Evolutionary conservation across 2,113 vertebrate genomes (phyloP).

Genomic region (Anarrhichthys ocellatus): DNA sequence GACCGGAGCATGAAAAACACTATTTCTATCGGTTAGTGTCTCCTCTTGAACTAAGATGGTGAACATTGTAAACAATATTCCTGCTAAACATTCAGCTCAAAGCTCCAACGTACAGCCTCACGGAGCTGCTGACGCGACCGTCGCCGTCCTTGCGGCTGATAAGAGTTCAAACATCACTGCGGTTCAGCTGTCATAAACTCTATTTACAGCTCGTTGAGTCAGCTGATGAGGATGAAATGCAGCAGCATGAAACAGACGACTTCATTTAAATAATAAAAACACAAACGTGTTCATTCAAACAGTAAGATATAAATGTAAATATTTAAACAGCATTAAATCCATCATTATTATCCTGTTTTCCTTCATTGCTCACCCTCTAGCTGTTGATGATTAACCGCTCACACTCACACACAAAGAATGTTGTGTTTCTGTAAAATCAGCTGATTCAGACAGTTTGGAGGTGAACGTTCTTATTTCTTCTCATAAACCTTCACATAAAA

Average conservation of each 20-base stretch:
- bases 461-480: background rate
- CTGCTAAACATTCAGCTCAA: no score
- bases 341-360: background rate
- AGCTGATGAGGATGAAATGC: no score
- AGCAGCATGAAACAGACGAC: background rate
- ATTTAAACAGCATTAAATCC: background rate
- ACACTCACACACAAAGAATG: constrained; percentile 8
- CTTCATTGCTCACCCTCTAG: background rate
- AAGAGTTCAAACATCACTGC: background rate
- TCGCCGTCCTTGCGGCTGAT: background rate
- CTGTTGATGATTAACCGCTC: constrained; percentile 23
- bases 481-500: constrained; percentile 28
- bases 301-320: background rate
- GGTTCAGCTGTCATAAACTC: constrained; percentile 28
- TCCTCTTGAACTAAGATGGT: no score
- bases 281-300: background rate
- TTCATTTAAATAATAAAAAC: no score
- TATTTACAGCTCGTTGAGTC: background rate
- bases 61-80: no score
- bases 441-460: constrained; percentile 25
- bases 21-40: no score
- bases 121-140: no score
- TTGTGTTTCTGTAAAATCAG: constrained; percentile 4
- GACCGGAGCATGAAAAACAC: no score
- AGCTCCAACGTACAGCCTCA: no score